Evolutionary conservation across 2,797 vertebrate species (phyloP).

Genomic region (Darevskia mixta): DNA sequence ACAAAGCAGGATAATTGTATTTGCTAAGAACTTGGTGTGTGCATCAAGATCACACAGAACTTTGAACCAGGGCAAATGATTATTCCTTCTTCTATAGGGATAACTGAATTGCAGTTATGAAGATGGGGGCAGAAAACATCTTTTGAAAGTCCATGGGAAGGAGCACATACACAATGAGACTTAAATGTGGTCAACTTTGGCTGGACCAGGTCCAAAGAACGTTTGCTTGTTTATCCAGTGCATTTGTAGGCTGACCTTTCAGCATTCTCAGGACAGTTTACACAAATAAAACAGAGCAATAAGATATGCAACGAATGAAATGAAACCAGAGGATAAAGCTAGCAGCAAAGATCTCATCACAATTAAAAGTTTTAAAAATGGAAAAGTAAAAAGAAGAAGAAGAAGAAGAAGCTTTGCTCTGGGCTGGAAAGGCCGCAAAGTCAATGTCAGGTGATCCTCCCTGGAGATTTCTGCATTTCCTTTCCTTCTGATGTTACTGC

Average conservation of each 20-base stretch:
- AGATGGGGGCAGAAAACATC: not conserved
- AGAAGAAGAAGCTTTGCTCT: not conserved
- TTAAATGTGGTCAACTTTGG: too few relatives aligned
- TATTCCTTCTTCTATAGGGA: not conserved
- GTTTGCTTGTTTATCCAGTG: too few relatives aligned
- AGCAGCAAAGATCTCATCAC: not conserved
- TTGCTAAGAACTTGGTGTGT: not conserved
- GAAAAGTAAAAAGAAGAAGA: not conserved
- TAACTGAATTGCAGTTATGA: not conserved
- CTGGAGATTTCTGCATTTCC: not conserved
- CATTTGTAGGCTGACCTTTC: too few relatives aligned
- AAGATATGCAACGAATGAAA: not conserved
- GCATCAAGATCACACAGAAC: not conserved
- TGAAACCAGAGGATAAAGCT: not conserved
- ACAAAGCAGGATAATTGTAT: not conserved
- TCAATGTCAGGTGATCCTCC: not conserved
- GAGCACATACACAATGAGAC: not conserved
- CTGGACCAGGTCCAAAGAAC: not conserved
- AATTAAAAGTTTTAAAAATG: not conserved
- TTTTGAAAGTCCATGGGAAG: not conserved
- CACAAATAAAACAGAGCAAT: not conserved
- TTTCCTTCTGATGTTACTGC: too few relatives aligned
- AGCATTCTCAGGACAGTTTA: not conserved
- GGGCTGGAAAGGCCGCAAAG: not conserved
- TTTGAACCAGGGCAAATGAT: not conserved